A percentile compares a stretch with the other conserved stretches of the same genome.
Evolutionary conservation across 1,140 invertebrate species (phyloP).

Genomic region (Sweltsa coloradensis): DNA sequence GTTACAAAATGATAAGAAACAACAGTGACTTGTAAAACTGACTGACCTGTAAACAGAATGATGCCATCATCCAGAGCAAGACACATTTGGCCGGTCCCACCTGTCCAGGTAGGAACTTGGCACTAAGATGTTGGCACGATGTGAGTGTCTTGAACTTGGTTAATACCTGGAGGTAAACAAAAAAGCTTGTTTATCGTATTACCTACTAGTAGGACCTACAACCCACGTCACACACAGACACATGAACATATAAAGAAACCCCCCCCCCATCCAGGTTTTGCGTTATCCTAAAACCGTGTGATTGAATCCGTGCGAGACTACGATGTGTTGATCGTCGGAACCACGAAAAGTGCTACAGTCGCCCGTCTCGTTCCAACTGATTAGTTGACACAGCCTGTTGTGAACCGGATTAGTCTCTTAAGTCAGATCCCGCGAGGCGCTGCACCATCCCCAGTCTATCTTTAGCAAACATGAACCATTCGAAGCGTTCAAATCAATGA

Average conservation of each 20-base stretch:
- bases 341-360: conserved; percentile 64
- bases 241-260: no score
- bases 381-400: conserved; percentile 72
- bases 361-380: conserved; percentile 69
- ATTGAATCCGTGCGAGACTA: conserved; percentile 57
- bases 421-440: conserved; percentile 47
- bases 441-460: conserved; percentile 44
- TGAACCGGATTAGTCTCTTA: conserved; percentile 52
- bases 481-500: background rate
- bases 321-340: conserved; percentile 74
- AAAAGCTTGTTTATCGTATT: conserved; percentile 4
- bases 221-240: no score
- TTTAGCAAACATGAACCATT: conserved; percentile 28
- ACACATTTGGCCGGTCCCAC: conserved; percentile 61
- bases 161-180: conserved; percentile 36
- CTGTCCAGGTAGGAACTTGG: conserved; percentile 70
- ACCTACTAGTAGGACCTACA: background rate
- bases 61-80: conserved; percentile 79
- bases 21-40: conserved; percentile 11
- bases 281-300: conserved; percentile 43
- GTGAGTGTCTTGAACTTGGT: conserved; percentile 56
- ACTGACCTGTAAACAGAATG: conserved; percentile 58
- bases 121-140: conserved; percentile 82
- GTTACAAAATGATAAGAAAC: background rate
- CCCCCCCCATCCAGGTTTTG: no score